phyloP scores from a whole-genome alignment of 2,797 vertebrate species.

The Pipistrellus nathusii region DNA sequence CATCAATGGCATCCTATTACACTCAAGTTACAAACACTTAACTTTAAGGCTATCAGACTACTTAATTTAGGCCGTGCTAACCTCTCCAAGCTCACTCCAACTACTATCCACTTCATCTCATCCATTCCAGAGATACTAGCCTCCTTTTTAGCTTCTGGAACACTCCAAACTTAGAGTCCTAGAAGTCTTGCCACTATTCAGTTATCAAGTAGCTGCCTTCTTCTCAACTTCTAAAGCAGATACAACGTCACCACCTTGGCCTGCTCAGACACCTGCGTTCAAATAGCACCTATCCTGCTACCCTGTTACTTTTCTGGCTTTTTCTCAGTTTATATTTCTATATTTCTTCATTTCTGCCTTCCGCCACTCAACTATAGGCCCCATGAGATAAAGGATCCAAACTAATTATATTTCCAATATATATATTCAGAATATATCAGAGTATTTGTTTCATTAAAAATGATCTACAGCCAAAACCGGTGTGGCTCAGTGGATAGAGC shows the following conservation, averaged over 20 bases:
- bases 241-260: neutral
- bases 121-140: neutral
- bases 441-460: neutral
- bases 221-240: neutral
- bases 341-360: neutral
- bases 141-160: neutral
- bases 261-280: neutral
- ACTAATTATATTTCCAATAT: neutral
- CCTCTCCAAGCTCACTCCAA: neutral
- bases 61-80: neutral
- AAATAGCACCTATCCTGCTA: too few species aligned
- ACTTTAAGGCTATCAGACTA: neutral
- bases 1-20: neutral
- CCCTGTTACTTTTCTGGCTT: accelerated
- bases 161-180: neutral
- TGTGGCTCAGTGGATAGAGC: too few species aligned
- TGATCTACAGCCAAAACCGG: too few species aligned
- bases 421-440: neutral
- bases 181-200: neutral
- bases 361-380: neutral
- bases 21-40: neutral
- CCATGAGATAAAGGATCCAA: neutral
- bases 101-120: neutral
- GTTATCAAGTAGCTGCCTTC: neutral
- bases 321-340: neutral